Base-by-base conservation (phyloP, 2,797 vertebrate genomes). In the Esox lucius region DNA sequence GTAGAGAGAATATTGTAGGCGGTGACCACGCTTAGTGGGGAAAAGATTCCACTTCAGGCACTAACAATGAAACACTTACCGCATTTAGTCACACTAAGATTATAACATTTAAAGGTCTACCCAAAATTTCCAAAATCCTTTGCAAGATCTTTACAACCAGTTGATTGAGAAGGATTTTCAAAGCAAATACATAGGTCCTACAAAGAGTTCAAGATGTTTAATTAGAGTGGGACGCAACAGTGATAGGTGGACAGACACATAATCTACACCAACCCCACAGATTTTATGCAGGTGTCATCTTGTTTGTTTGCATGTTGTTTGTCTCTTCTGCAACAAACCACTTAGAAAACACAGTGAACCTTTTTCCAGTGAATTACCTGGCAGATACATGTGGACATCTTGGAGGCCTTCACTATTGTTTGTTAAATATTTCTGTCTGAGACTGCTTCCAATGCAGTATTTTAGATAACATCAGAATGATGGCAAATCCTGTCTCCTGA, bases 351-450 rank as follows among this genome's bases (percentile, higher is more conserved):
- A 75, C 22, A 22, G 16, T 19, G 24, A 42, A 68, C 68, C 62
- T 70, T 35, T 80, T 80, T 83, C 51, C 74, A 75, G 69, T 75
- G 82, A 74, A 75, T 74, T n/a, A n/a, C n/a, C 49, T 78, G 70
- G 77, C 80, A 74, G 64, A 72, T 74, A 75, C 77, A 78, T 51
- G 68, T 22, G 74, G 59, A 17, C 67, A 61, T 74, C n/a, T 33
- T 59, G 59, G 59, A 76, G 71, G 71, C 26, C 62, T 64, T 22
- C 39, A 42, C 39, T 42, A 5, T 42, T 42, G 39, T 42, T 42
- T 42, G 39, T 9, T 42, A 42, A 7, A 42, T 42, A 42, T 42
- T 1, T 42, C 39, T 46, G 12, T 46, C 9, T 13, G 42, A 46
- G 11, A 46, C 42, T 46, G 42, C 11, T 13, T 11, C 42, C 42